Conservation (phyloP, 2,113 vertebrate species). For the Parotia lawesii region DNA sequence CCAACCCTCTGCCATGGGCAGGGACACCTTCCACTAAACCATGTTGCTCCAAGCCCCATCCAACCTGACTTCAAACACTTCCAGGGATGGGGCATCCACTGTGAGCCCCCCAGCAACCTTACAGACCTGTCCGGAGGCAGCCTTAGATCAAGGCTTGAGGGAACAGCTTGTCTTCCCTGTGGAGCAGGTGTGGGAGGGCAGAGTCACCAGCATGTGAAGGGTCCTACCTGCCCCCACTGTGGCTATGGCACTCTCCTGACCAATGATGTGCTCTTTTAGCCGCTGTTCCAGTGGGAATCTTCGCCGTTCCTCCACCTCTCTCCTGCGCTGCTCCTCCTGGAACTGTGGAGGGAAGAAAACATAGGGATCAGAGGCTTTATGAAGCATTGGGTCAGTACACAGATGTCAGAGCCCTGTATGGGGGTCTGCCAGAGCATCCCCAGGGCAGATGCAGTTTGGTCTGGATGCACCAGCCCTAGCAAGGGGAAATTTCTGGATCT, state of each 20-base stretch:
- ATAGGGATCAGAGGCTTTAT: neutral
- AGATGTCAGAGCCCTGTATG: neutral
- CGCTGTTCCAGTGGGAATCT: slow-evolving; percentile 91
- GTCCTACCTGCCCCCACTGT: slow-evolving; percentile 88
- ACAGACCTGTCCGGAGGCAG: rapidly evolving
- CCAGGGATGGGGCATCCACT: neutral
- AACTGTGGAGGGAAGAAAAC: slow-evolving; percentile 68
- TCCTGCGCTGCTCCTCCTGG: slow-evolving; percentile 80
- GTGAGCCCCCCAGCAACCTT: neutral
- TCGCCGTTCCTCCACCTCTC: slow-evolving; percentile 85
- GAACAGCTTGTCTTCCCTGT: neutral
- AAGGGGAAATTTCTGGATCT: neutral
- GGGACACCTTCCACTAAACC: neutral
- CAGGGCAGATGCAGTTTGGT: neutral
- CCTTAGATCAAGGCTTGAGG: neutral
- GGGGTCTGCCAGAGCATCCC: neutral
- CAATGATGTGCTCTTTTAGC: slow-evolving; percentile 92
- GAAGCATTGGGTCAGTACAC: rapidly evolving
- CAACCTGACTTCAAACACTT: neutral
- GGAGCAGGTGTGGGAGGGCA: neutral
- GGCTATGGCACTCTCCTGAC: slow-evolving; percentile 92
- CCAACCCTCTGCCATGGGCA: neutral
- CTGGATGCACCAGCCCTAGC: neutral
- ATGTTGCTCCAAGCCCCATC: neutral
- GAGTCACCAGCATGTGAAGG: rapidly evolving